Percentiles rank a stretch among this genome's conserved stretches.
These are phyloP conservation scores for Branchinecta sandiegonensis DNA, from an alignment of 2,888 invertebrate species.

Conservation along the genomic window DNA sequence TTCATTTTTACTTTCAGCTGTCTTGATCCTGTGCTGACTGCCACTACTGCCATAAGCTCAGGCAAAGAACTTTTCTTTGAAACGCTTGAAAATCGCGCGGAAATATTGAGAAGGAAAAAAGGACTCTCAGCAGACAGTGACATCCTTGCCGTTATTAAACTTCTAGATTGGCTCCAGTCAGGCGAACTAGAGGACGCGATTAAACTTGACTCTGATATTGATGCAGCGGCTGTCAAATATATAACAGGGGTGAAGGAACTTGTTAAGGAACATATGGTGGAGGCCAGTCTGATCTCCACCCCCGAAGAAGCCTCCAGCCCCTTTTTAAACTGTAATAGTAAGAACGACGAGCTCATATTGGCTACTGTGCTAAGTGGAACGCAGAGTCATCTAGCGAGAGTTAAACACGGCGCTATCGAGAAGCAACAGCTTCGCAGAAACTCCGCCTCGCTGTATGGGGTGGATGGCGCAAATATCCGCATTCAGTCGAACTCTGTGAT, in stretches of 20 bases:
- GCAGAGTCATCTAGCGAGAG: not conserved
- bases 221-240: not conserved
- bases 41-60: not conserved
- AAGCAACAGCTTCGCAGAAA: not conserved
- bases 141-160: not conserved
- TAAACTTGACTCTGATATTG: not conserved
- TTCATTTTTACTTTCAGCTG: not conserved
- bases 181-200: slow-evolving; percentile 5
- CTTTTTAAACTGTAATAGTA: not conserved
- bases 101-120: not conserved
- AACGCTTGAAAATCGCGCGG: slow-evolving; percentile 7
- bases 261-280: slow-evolving; percentile 4
- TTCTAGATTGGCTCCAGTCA: slow-evolving; percentile 4
- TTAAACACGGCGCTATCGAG: not conserved
- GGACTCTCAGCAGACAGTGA: not conserved
- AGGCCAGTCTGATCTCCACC: not conserved
- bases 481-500: not conserved
- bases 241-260: not conserved
- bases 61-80: slow-evolving; percentile 7
- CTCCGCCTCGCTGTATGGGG: not conserved
- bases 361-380: not conserved
- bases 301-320: not conserved
- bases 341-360: not conserved
- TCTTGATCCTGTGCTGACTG: not conserved
- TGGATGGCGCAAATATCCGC: not conserved